These are phyloP conservation scores for Drosophila mayri DNA, from an alignment of 1,140 invertebrate genomes.

Conservation along the genomic window DNA sequence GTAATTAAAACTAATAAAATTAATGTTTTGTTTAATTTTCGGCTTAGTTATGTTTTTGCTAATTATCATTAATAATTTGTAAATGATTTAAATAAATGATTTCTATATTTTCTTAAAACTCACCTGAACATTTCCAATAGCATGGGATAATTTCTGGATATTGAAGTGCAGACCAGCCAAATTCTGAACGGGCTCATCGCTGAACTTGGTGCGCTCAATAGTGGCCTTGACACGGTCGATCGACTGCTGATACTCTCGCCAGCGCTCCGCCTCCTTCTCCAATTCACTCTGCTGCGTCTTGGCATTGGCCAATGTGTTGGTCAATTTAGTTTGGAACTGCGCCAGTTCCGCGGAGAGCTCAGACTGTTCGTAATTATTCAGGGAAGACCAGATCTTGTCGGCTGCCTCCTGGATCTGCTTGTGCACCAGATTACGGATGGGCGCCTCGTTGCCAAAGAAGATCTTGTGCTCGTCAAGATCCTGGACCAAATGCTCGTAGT, in stretches of 20 bases:
- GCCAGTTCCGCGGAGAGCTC: conserved; percentile 92
- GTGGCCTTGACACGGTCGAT: conserved; percentile 91
- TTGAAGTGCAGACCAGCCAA: conserved; percentile 92
- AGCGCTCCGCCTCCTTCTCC: conserved; percentile 91
- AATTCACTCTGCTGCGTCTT: conserved; percentile 90
- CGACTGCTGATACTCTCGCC: conserved; percentile 91
- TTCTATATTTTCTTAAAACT: conserved; percentile 61
- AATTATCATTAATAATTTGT: no score
- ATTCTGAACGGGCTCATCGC: conserved; percentile 91
- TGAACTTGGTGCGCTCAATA: conserved; percentile 90
- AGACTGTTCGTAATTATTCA: conserved; percentile 92
- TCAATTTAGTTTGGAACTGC: conserved; percentile 91
- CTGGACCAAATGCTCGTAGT: conserved; percentile 93
- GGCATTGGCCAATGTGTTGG: conserved; percentile 92
- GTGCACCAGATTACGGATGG: conserved; percentile 92
- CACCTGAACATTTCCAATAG: conserved; percentile 92
- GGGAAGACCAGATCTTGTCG: conserved; percentile 94
- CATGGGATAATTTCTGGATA: conserved; percentile 91
- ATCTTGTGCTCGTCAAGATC: conserved; percentile 95
- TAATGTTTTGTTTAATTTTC: no score
- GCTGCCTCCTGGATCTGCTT: conserved; percentile 93
- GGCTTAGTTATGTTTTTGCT: no score
- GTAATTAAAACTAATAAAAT: no score
- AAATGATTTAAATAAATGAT: not conserved
- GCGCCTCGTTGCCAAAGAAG: conserved; percentile 92